Percentiles rank a stretch among this genome's conserved stretches.
Evolutionary conservation across 2,797 vertebrate genomes (phyloP).

Genomic region (Setipinna tenuifilis): DNA sequence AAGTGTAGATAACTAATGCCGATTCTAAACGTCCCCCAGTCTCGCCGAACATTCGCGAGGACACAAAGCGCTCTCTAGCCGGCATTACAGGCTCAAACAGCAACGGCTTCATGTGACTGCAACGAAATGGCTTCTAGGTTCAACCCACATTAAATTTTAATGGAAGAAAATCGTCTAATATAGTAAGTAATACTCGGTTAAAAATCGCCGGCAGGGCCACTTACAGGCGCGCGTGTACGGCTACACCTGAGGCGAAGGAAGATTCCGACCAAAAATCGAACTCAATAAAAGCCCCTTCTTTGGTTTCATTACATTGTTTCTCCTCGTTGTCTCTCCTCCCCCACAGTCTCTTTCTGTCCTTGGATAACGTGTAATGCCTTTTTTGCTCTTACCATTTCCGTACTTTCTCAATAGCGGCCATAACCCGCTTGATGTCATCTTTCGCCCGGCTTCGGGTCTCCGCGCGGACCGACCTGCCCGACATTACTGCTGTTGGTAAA

Average conservation of each 20-base stretch:
- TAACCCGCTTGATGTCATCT: slow-evolving; percentile 97
- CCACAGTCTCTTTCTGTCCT: slow-evolving; percentile 79
- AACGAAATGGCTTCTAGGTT: slow-evolving; percentile 94
- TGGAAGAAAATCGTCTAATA: slow-evolving; percentile 45
- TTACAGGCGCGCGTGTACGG: slow-evolving; percentile 56
- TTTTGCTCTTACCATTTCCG: slow-evolving; percentile 89
- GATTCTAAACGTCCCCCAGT: slow-evolving; percentile 42
- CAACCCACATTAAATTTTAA: slow-evolving; percentile 69
- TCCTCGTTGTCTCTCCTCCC: slow-evolving; percentile 76
- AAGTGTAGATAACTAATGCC: slow-evolving; percentile 40
- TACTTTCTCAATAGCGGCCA: slow-evolving; percentile 99
- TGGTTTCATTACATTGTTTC: slow-evolving; percentile 71
- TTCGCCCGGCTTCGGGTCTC: slow-evolving; percentile 98
- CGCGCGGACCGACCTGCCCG: slow-evolving; percentile 96
- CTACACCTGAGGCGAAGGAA: slow-evolving; percentile 65
- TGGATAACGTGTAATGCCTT: slow-evolving; percentile 67
- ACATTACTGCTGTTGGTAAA: slow-evolving; percentile 85
- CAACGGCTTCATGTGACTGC: slow-evolving; percentile 91
- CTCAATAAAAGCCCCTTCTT: slow-evolving; percentile 64
- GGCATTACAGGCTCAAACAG: slow-evolving; percentile 65
- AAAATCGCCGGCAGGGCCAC: slow-evolving; percentile 23
- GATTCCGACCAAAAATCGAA: slow-evolving; percentile 58
- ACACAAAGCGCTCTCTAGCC: slow-evolving; percentile 41
- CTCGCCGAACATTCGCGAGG: slow-evolving; percentile 53
- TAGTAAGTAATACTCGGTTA: slow-evolving; percentile 39